Evolutionary conservation across 1,140 invertebrate species (phyloP).

Genomic region (Stenopsyche tienmushanensis): DNA sequence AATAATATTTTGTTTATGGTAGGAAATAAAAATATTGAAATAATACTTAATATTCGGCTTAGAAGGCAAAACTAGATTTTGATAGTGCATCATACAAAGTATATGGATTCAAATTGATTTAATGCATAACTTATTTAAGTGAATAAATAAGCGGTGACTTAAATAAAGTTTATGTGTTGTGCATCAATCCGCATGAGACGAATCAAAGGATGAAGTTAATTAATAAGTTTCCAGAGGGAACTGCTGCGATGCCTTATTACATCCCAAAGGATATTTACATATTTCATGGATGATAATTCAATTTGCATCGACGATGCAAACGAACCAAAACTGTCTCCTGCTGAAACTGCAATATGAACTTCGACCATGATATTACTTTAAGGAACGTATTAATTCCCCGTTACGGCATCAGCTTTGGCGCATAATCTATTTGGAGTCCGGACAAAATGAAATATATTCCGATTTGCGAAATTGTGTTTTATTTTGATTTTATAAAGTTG

Average conservation of each 20-base stretch:
- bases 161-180: too few relatives aligned
- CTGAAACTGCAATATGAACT: neutral
- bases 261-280: constrained; percentile 19
- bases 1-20: too few relatives aligned
- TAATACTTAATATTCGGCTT: too few relatives aligned
- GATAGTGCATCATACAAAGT: too few relatives aligned
- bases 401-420: neutral
- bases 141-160: too few relatives aligned
- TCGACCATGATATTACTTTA: neutral
- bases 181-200: neutral
- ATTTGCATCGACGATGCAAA: constrained; percentile 28
- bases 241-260: neutral
- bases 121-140: too few relatives aligned
- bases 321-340: constrained; percentile 21
- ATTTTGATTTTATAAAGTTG: neutral
- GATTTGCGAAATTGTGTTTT: neutral
- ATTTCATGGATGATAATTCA: constrained; percentile 31
- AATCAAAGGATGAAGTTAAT: neutral
- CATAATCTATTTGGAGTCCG: neutral
- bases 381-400: neutral
- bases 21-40: too few relatives aligned
- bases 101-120: too few relatives aligned
- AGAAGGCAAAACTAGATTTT: too few relatives aligned
- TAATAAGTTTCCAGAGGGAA: neutral
- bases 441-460: neutral